Evolutionary conservation across 2,888 invertebrate species (phyloP).

Genomic region (Nemapogon koenigi): DNA sequence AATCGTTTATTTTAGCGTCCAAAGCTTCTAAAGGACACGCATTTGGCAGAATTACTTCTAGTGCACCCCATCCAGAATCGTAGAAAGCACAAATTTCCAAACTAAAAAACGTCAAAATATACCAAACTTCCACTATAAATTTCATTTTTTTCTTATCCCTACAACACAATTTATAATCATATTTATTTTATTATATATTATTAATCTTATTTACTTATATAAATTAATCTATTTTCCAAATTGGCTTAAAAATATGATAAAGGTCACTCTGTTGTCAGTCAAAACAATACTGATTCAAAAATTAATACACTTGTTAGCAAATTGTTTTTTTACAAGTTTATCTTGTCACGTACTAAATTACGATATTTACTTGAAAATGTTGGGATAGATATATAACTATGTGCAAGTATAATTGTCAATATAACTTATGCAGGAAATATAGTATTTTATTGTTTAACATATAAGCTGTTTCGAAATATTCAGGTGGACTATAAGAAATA

Average conservation of each 20-base stretch:
- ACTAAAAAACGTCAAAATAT: background rate
- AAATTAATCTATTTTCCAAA: background rate
- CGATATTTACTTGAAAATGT: too few species aligned
- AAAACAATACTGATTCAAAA: background rate
- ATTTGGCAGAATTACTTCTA: background rate
- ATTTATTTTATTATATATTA: background rate
- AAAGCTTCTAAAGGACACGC: background rate
- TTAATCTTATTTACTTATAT: background rate
- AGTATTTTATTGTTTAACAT: too few species aligned
- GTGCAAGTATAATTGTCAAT: too few species aligned
- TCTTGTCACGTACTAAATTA: background rate
- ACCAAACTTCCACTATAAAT: background rate
- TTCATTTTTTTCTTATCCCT: background rate
- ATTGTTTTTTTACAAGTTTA: background rate
- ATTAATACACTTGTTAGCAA: background rate
- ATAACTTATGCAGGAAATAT: too few species aligned
- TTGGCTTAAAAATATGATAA: too few species aligned
- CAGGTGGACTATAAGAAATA: too few species aligned
- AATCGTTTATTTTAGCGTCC: slow-evolving; percentile 20
- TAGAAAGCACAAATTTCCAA: background rate
- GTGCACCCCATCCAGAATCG: background rate
- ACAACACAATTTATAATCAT: background rate
- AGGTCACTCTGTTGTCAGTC: background rate
- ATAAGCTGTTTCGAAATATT: too few species aligned
- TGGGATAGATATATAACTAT: too few species aligned